Evolutionary conservation across 2,888 invertebrate species (phyloP).

Genomic region (Heliconius ismenius): DNA sequence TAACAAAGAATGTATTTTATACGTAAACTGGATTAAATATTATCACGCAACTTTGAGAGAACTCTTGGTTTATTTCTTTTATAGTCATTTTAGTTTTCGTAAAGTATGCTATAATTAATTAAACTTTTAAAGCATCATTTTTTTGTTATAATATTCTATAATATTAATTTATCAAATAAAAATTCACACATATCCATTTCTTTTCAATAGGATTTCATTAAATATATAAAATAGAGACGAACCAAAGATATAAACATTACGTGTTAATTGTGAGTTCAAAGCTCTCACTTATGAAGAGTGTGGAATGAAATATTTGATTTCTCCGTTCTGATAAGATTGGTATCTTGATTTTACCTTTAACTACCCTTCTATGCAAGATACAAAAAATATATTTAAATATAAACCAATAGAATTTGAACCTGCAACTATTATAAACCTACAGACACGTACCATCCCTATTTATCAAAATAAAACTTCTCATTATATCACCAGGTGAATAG

Average conservation of each 20-base stretch:
- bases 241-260: no score
- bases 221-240: no score
- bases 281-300: no score
- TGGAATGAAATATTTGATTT: no score
- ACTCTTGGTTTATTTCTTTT: slow-evolving; percentile 14
- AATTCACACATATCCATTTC: no score
- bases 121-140: background rate
- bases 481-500: slow-evolving; percentile 21
- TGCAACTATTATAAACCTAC: background rate
- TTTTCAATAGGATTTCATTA: no score
- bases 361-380: no score
- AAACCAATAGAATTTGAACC: background rate
- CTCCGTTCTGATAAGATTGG: no score
- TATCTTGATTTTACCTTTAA: no score
- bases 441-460: background rate
- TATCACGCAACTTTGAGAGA: slow-evolving; percentile 58
- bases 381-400: background rate
- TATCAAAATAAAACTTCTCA: slow-evolving; percentile 21
- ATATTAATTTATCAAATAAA: no score
- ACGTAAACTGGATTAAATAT: slow-evolving; percentile 61
- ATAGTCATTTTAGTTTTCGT: background rate
- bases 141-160: background rate
- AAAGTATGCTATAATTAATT: background rate
- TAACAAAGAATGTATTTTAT: slow-evolving; percentile 64
- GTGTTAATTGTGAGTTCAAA: no score